These are phyloP conservation scores for Danionella dracula DNA, from an alignment of 2,797 vertebrate genomes.

Conservation along the genomic window DNA sequence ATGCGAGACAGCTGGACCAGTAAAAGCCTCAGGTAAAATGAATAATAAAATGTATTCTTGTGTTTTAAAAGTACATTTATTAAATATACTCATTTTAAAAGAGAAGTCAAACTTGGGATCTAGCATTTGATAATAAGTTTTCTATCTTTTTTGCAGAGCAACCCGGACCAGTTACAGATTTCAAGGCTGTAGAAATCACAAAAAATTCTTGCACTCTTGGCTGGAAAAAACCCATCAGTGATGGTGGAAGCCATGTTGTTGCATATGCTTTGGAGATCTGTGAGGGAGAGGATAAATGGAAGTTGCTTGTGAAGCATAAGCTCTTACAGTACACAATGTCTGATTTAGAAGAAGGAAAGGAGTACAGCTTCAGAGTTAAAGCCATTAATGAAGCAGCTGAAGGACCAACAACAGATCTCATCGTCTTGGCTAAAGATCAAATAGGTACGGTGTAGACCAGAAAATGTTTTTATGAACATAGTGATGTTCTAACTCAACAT, in stretches of 20 bases:
- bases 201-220: slow-evolving; percentile 83
- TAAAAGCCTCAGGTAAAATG: slow-evolving; percentile 86
- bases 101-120: not conserved
- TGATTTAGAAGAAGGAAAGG: slow-evolving; percentile 84
- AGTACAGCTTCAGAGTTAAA: slow-evolving; percentile 87
- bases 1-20: slow-evolving; percentile 86
- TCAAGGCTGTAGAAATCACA: slow-evolving; percentile 79
- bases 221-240: slow-evolving; percentile 92
- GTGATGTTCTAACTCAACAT: no score
- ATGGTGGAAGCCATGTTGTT: slow-evolving; percentile 86
- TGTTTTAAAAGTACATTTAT: not conserved
- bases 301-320: slow-evolving; percentile 79
- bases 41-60: not conserved
- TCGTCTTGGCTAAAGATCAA: slow-evolving; percentile 85
- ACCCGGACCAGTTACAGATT: slow-evolving; percentile 91
- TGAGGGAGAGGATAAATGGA: slow-evolving; percentile 85
- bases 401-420: slow-evolving; percentile 83
- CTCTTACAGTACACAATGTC: slow-evolving; percentile 73
- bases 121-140: no score
- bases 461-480: no score
- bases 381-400: slow-evolving; percentile 91
- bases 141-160: slow-evolving; percentile 71
- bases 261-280: slow-evolving; percentile 85
- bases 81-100: not conserved
- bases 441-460: no score